Base-by-base conservation (phyloP, 2,888 invertebrate species). In the Arctia plantaginis region DNA sequence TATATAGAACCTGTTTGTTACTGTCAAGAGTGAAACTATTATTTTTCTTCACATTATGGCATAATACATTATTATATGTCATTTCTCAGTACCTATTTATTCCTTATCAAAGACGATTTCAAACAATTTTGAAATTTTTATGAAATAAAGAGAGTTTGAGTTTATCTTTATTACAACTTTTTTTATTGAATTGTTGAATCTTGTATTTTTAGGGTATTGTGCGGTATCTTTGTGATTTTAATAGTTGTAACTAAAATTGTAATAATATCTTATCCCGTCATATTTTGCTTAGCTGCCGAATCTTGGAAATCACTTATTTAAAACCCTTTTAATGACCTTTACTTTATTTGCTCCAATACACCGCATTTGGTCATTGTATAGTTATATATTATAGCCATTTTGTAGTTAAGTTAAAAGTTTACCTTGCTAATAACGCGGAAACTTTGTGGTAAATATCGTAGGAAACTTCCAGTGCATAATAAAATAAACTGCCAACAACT, bases 401-500 rank as follows among this genome's bases (percentile, higher is more conserved):
- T 55, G 18, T 67, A 44, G 35, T 55, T 39, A 55, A 66, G 23
- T 55, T 30, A 66, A 4, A 51, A 66, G 55, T 39, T 30, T n/a
- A 35, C 15, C 10, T 15, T 55, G 51, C 35, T 55, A 35, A 39
- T 66, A 72, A 62, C 59, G 44, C 62, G 55, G 62, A 64, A 72
- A n/a, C 15, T 44, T 47, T 30, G 47, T 69, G 64, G 35, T 69
- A 64, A 73, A 65, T 35, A 51, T 69, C 39, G 64, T 51, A 51
- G 44, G 62, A 51, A 73, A 69, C 64, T 64, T 69, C 62, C 64
- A 73, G 64, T 18, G 64, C 39, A 69, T 73, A 69, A 72, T 62
- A 72, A 62, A 72, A 62, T 23, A 33, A n/a, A 67, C 44, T 69
- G 35, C 68, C 51, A 39, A 69, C 62, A 62, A 69, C 47, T 69